phyloP scores from a whole-genome alignment of 1,140 invertebrate genomes.

The Luehdorfia chinensis region DNA sequence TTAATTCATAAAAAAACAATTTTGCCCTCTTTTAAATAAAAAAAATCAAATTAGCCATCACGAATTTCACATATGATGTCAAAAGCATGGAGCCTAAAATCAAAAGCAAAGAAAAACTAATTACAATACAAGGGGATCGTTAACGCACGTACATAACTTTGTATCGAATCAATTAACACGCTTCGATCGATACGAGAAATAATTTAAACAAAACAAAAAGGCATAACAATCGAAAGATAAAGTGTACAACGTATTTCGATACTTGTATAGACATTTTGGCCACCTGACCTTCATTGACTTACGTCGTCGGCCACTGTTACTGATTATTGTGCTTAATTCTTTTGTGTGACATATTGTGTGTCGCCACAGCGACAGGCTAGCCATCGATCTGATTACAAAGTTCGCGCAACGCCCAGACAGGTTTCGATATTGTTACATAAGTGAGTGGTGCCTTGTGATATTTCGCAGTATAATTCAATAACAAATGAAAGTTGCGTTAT shows the following conservation, averaged over 20 bases:
- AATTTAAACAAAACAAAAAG: no score
- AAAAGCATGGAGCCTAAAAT: no score
- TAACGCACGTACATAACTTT: no score
- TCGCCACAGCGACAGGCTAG: background rate
- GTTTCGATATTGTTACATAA: conserved; percentile 7
- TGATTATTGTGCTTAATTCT: no score
- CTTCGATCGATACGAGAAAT: no score
- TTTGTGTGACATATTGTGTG: conserved; percentile 1
- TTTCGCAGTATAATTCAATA: background rate
- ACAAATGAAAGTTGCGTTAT: background rate
- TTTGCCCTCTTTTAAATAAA: no score
- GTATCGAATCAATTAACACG: no score
- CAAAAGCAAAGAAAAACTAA: no score
- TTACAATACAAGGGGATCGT: no score
- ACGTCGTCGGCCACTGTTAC: background rate
- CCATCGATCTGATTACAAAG: conserved; percentile 11
- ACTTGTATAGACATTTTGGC: background rate
- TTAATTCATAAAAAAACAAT: no score
- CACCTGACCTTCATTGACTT: conserved; percentile 3
- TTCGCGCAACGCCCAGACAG: conserved; percentile 1
- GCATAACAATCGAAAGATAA: background rate
- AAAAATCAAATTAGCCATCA: no score
- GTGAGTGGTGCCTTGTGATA: background rate
- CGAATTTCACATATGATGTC: no score
- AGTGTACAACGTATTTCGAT: background rate